Conservation (phyloP, 2,113 vertebrate species). For the Pithys albifrons region DNA sequence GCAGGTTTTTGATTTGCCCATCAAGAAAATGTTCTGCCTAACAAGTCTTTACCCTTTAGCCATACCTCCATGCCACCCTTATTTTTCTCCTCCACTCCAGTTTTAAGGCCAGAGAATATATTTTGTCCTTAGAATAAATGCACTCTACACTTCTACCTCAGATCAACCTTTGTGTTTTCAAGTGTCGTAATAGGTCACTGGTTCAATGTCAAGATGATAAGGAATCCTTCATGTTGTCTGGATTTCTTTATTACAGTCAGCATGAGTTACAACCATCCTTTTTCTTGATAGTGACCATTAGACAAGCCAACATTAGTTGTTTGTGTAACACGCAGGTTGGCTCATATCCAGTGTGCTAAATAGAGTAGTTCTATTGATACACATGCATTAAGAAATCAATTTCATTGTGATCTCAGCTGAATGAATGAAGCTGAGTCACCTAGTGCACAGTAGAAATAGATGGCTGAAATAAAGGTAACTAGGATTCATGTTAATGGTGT, state of each 20-base stretch:
- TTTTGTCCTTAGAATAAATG: neutral
- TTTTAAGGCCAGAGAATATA: neutral
- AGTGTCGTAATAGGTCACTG: neutral
- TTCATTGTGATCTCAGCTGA: neutral
- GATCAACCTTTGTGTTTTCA: neutral
- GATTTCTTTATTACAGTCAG: neutral
- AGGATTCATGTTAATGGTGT: neutral
- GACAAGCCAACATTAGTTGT: neutral
- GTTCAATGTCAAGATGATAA: neutral
- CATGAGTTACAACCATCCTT: neutral
- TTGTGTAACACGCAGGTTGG: neutral
- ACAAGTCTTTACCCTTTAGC: neutral
- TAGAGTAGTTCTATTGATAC: neutral
- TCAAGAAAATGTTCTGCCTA: neutral
- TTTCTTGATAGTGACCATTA: neutral
- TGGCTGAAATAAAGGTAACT: neutral
- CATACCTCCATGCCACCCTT: fast-evolving
- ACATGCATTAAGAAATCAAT: neutral
- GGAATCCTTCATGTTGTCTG: neutral
- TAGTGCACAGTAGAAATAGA: neutral
- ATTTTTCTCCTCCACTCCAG: neutral
- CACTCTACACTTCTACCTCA: neutral
- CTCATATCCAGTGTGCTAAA: neutral
- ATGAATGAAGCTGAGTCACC: neutral
- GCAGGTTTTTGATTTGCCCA: neutral